A percentile compares a stretch with the other conserved stretches of the same genome.
These are phyloP conservation scores for Meandrusa payeni DNA, from an alignment of 2,888 invertebrate species.

Conservation along the genomic window DNA sequence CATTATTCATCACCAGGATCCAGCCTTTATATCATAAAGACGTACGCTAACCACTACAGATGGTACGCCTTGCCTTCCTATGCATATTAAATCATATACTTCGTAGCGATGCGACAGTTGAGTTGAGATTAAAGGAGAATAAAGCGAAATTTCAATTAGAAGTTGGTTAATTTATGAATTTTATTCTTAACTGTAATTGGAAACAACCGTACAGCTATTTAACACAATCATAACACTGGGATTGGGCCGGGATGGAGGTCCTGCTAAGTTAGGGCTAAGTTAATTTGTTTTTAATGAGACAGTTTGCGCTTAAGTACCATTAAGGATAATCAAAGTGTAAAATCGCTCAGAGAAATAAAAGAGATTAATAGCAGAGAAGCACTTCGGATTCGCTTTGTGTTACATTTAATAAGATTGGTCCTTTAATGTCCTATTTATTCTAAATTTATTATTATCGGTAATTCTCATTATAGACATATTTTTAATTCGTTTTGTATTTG, in stretches of 20 bases:
- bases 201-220: neutral
- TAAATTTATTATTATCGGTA: conserved; percentile 2
- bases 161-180: neutral
- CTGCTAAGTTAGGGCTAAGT: conserved; percentile 12
- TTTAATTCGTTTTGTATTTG: too few species aligned
- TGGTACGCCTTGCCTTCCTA: too few species aligned
- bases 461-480: too few species aligned
- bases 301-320: conserved; percentile 19
- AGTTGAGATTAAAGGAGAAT: too few species aligned
- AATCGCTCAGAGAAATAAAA: conserved; percentile 19
- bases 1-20: too few species aligned
- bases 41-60: too few species aligned
- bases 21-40: too few species aligned
- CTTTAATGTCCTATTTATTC: conserved; percentile 1
- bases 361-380: conserved; percentile 6
- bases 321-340: conserved; percentile 21
- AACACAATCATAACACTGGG: conserved; percentile 10
- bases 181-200: conserved; percentile 5
- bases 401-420: conserved; percentile 9
- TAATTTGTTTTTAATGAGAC: conserved; percentile 20
- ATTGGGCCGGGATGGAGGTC: neutral
- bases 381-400: conserved; percentile 7
- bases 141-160: too few species aligned
- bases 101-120: too few species aligned
- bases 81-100: too few species aligned